Percentiles rank a stretch among this genome's conserved stretches.
Evolutionary conservation across 2,113 vertebrate genomes (phyloP).

Genomic region (Thermophis baileyi): DNA sequence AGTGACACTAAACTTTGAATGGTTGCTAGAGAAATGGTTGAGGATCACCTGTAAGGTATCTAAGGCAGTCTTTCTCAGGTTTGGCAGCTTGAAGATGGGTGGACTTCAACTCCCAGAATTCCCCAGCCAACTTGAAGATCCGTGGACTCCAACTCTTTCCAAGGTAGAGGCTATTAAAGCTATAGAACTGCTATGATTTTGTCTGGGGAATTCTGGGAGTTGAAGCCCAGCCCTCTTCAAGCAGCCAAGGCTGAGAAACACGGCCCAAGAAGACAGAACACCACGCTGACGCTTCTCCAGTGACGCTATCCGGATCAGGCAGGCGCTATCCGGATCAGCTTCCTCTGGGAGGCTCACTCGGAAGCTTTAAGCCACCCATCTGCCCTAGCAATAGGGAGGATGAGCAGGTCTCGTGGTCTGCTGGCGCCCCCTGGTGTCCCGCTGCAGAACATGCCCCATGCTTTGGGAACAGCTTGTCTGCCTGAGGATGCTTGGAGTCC

Average conservation of each 20-base stretch:
- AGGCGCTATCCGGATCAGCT: neutral
- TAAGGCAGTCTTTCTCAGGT: neutral
- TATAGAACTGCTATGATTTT: too few relatives aligned
- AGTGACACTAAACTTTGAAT: neutral
- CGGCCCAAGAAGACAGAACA: neutral
- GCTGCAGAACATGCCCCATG: accelerated
- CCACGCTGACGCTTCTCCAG: neutral
- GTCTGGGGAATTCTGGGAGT: neutral
- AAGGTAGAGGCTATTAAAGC: too few relatives aligned
- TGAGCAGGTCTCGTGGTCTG: neutral
- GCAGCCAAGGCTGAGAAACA: neutral
- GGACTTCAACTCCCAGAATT: neutral
- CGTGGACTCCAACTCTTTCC: too few relatives aligned
- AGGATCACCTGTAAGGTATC: neutral
- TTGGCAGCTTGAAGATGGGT: neutral
- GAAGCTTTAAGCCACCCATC: neutral
- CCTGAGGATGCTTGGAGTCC: neutral
- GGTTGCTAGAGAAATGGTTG: neutral
- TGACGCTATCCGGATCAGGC: neutral
- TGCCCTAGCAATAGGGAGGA: neutral
- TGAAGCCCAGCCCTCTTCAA: neutral
- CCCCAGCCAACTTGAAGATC: too few relatives aligned
- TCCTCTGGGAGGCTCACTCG: neutral
- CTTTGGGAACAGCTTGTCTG: neutral
- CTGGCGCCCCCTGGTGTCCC: neutral